phyloP scores from a whole-genome alignment of 2,113 vertebrate species.

The Trichechus manatus region DNA sequence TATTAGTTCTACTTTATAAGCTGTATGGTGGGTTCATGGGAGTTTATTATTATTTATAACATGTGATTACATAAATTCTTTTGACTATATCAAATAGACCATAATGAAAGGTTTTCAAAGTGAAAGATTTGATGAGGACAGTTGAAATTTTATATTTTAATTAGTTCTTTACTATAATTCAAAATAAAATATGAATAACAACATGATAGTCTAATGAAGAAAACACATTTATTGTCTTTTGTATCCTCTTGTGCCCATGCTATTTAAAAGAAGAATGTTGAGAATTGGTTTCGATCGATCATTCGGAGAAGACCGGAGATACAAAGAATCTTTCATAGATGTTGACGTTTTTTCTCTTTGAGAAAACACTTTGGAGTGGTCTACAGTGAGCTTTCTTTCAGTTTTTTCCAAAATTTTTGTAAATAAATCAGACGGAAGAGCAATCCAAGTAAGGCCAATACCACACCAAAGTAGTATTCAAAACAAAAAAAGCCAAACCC shows the following conservation, averaged over 20 bases:
- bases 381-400: constrained; percentile 84
- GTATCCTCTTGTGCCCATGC: constrained; percentile 52
- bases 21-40: neutral
- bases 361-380: constrained; percentile 80
- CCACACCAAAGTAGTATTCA: constrained; percentile 83
- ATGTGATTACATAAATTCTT: neutral
- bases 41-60: constrained; percentile 4
- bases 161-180: neutral
- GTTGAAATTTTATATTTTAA: constrained; percentile 16
- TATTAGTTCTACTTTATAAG: neutral
- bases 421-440: constrained; percentile 87
- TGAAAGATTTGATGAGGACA: neutral
- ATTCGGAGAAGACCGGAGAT: constrained; percentile 36
- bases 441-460: constrained; percentile 87
- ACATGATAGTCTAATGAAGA: neutral
- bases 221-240: constrained; percentile 14
- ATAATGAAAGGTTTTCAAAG: neutral
- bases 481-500: too few species aligned
- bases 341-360: constrained; percentile 58
- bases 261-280: constrained; percentile 21
- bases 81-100: neutral
- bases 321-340: constrained; percentile 47
- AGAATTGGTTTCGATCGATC: constrained; percentile 33
- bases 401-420: constrained; percentile 83
- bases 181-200: constrained; percentile 23